Percentiles rank a stretch among this genome's conserved stretches.
Conservation (phyloP, 2,113 vertebrate species). For the Syrrhaptes paradoxus region DNA sequence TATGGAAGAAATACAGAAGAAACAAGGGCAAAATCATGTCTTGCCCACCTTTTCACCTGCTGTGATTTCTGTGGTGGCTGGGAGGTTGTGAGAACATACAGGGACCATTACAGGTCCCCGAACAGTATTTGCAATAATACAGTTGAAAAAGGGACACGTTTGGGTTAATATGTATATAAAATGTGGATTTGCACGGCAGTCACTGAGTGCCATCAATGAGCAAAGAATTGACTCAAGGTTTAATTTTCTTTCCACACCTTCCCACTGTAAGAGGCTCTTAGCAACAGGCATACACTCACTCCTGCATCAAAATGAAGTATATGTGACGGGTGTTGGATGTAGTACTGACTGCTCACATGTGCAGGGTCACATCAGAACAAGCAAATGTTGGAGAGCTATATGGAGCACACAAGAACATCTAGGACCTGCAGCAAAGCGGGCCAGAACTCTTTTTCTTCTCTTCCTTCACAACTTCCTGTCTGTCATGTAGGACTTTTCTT, state of each 20-base stretch:
- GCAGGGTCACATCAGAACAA: background rate
- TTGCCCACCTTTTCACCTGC: accelerated
- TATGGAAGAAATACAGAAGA: background rate
- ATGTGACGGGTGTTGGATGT: background rate
- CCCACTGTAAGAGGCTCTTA: background rate
- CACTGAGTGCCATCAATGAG: background rate
- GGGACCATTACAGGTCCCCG: background rate
- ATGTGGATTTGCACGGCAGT: background rate
- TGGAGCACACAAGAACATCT: background rate
- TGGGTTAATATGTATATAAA: background rate
- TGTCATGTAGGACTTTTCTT: background rate
- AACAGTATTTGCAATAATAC: background rate
- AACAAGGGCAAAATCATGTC: background rate
- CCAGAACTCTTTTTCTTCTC: background rate
- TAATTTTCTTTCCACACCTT: background rate
- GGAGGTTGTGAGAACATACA: background rate
- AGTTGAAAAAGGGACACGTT: accelerated
- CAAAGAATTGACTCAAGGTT: background rate
- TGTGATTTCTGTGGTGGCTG: background rate
- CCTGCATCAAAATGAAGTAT: background rate
- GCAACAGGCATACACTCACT: background rate
- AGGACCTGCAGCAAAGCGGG: background rate
- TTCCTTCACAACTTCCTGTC: background rate
- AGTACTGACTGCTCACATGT: background rate
- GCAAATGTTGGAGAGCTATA: background rate